Base-by-base conservation (phyloP, 2,888 invertebrate genomes). In the Cantharis lateralis region DNA sequence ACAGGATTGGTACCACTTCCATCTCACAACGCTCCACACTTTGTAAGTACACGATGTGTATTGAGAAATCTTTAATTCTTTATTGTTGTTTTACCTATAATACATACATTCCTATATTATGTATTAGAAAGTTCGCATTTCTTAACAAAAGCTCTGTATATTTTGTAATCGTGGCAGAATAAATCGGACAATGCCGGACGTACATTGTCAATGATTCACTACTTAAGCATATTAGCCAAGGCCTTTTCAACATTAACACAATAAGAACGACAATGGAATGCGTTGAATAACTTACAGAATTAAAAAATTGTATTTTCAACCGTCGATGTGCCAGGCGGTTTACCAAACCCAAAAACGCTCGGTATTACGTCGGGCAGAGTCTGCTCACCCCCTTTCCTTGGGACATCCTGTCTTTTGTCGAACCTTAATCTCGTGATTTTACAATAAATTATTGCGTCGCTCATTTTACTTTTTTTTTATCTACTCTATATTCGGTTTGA, bases 1-100 rank as follows among this genome's bases (percentile, higher is more conserved):
- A 88, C 88, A 74, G 88, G 90, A 80, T 87, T 88, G 75, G 83
- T 88, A 83, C 90, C 89, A 77, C 90, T 91, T 84, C 92, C 91
- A 89, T 90, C 89, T 80, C 91, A 90, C 83, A 90, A 89, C 86
- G 90, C 89, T 80, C 90, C 88, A 82, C 93, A 93, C 89, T 93
- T 93, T 87, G 93, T 93, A 89, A 93, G 93, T 90, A 74, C 20
- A 10, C 24, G 20, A 20, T 20, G n/a, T 20, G 10, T 26, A 10
- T 9, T 10, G 20, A 15, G 7, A 71, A n/a, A 61, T 24, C 10
- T 61, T 68, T 26, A 28, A 28, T 28, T 15, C 20, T 15, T 68
- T 20, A 64, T 64, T 64, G 20, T 48, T 48, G n/a, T 13, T n/a
- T 20, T 20, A 20, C 20, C 20, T 5, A 20, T 20, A n/a, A n/a